Conservation (phyloP, 2,888 invertebrate genomes). For the Callyntrura guangdongensis region DNA sequence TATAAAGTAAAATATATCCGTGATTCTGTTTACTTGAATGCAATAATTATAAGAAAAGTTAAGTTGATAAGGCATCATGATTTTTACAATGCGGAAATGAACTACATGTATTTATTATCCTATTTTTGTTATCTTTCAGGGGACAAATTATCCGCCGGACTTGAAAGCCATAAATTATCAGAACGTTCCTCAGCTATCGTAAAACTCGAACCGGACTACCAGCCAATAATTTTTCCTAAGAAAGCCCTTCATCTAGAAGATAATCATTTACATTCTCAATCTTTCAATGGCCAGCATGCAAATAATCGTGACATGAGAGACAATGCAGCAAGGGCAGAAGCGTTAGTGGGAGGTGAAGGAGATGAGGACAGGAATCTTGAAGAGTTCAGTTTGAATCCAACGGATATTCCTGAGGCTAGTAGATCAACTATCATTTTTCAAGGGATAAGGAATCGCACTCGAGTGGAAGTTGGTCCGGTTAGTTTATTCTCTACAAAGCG, state of each 20-base stretch:
- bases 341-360: slow-evolving; percentile 13
- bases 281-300: slow-evolving; percentile 27
- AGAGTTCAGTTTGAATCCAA: slow-evolving; percentile 13
- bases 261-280: slow-evolving; percentile 65
- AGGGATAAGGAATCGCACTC: slow-evolving; percentile 64
- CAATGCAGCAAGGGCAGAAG: slow-evolving; percentile 38
- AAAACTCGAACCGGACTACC: slow-evolving; percentile 66
- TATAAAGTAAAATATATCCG: too few species aligned
- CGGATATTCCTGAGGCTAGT: slow-evolving; percentile 55
- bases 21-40: too few species aligned
- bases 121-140: slow-evolving; percentile 37
- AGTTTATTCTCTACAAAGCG: slow-evolving; percentile 67
- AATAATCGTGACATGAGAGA: not conserved
- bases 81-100: too few species aligned
- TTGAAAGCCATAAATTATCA: slow-evolving; percentile 48
- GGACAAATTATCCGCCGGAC: slow-evolving; percentile 36
- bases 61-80: too few species aligned
- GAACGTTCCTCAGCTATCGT: slow-evolving; percentile 72
- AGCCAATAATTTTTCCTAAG: slow-evolving; percentile 70
- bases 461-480: slow-evolving; percentile 67
- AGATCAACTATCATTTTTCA: slow-evolving; percentile 65
- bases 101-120: not conserved
- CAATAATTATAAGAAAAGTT: too few species aligned
- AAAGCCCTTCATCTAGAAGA: slow-evolving; percentile 57
- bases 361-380: slow-evolving; percentile 41